Percentiles rank a stretch among this genome's conserved stretches.
Conservation (phyloP, 2,113 vertebrate genomes). For the Brachypodius melanocephalos region DNA sequence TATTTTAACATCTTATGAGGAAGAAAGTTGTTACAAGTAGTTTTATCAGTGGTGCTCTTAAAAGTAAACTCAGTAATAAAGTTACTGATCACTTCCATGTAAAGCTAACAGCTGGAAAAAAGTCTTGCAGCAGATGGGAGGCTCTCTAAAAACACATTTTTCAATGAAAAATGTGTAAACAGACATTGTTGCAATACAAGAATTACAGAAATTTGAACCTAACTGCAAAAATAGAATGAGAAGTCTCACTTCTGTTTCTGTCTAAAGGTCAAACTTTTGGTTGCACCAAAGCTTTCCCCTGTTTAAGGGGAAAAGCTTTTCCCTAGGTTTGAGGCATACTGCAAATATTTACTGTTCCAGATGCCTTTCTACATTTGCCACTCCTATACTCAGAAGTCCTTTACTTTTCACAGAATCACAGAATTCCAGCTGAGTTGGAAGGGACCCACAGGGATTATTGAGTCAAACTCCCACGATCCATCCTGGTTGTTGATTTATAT, state of each 20-base stretch:
- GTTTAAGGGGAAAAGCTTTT: background rate
- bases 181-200: accelerated
- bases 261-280: background rate
- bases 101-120: background rate
- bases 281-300: background rate
- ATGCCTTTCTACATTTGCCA: background rate
- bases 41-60: background rate
- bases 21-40: background rate
- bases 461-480: background rate
- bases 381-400: background rate
- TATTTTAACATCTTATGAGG: background rate
- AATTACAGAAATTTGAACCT: background rate
- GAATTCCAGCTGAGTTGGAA: background rate
- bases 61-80: background rate
- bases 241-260: background rate
- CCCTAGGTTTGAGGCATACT: background rate
- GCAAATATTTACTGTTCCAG: background rate
- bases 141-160: background rate
- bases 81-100: background rate
- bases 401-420: background rate
- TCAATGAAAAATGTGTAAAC: background rate
- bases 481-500: background rate
- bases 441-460: accelerated
- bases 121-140: background rate
- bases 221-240: background rate